phyloP scores from a whole-genome alignment of 2,888 invertebrate genomes.

The Pristionchus exspectatus region DNA sequence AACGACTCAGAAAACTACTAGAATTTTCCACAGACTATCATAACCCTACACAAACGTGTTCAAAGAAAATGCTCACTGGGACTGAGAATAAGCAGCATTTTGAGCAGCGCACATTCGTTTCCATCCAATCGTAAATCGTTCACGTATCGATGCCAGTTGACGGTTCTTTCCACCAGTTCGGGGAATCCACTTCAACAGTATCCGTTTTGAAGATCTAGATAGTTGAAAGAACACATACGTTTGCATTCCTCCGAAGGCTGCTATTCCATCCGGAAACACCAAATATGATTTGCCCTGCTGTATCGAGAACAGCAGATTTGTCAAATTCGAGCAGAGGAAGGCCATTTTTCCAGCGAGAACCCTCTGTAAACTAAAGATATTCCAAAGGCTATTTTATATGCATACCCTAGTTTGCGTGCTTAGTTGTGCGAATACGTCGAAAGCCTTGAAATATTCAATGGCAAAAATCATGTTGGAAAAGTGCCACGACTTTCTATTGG shows the following conservation, averaged over 20 bases:
- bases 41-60: too few relatives aligned
- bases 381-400: not conserved
- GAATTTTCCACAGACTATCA: too few relatives aligned
- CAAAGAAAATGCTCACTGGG: not conserved
- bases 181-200: not conserved
- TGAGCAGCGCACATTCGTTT: not conserved
- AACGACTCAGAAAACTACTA: too few relatives aligned
- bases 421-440: not conserved
- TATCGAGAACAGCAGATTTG: not conserved
- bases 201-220: not conserved
- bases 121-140: not conserved
- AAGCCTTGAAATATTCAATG: conserved; percentile 23
- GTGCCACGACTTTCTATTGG: not conserved
- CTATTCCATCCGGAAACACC: conserved; percentile 14
- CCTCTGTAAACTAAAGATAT: not conserved
- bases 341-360: not conserved
- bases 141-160: not conserved
- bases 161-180: too few relatives aligned
- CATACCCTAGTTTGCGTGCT: not conserved
- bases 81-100: conserved; percentile 11
- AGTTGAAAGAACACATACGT: not conserved
- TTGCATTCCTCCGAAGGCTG: not conserved
- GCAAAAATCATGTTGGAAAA: not conserved
- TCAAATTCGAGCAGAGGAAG: not conserved
- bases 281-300: not conserved